These are phyloP conservation scores for Agonopterix subpropinquella DNA, from an alignment of 2,888 invertebrate genomes.

Conservation along the genomic window DNA sequence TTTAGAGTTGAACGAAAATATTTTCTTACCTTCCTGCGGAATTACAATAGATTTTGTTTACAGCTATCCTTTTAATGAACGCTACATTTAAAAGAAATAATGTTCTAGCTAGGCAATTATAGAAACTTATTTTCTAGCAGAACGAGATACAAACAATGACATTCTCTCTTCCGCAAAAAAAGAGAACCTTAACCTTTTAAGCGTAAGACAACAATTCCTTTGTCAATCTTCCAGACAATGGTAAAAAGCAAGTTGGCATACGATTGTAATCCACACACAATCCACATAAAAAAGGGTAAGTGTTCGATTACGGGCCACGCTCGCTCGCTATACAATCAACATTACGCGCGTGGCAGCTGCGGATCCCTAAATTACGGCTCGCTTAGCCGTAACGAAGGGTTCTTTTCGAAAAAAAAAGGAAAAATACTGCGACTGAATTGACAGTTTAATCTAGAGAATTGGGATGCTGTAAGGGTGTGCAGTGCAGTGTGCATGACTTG, in stretches of 20 bases:
- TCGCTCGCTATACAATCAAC: constrained; percentile 66
- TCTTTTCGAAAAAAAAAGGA: constrained; percentile 34
- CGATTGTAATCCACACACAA: constrained; percentile 27
- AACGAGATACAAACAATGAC: too few relatives aligned
- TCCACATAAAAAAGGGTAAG: constrained; percentile 35
- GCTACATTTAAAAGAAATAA: too few relatives aligned
- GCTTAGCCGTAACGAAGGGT: constrained; percentile 58
- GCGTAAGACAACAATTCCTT: neutral
- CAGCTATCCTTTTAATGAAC: too few relatives aligned
- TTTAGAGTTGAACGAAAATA: neutral
- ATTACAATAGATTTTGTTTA: too few relatives aligned
- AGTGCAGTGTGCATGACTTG: neutral
- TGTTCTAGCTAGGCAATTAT: too few relatives aligned
- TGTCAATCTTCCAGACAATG: neutral
- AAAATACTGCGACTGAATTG: constrained; percentile 53
- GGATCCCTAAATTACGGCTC: constrained; percentile 63
- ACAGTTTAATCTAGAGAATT: constrained; percentile 59
- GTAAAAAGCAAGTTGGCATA: constrained; percentile 1
- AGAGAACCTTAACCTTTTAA: too few relatives aligned
- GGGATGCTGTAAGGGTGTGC: neutral
- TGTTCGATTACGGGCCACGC: constrained; percentile 42
- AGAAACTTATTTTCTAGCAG: too few relatives aligned
- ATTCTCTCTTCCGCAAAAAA: too few relatives aligned
- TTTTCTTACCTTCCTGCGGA: neutral
- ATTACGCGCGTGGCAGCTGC: constrained; percentile 66